These are phyloP conservation scores for Ctenomys sociabilis DNA, from an alignment of 2,113 vertebrate genomes.

Conservation along the genomic window DNA sequence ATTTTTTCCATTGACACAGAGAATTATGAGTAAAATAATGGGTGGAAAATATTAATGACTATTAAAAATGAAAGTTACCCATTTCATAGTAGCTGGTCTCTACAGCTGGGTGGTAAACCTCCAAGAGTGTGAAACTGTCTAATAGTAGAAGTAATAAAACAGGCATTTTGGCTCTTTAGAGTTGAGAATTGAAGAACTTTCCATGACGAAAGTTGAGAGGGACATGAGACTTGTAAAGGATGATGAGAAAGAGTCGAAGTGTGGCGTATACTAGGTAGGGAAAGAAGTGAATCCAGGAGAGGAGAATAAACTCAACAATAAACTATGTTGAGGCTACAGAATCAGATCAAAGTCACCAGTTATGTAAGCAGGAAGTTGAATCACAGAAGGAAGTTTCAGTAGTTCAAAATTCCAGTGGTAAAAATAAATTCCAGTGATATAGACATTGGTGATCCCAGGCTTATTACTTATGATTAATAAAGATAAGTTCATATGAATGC, in stretches of 20 bases:
- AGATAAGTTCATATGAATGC: neutral
- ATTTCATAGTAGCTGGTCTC: neutral
- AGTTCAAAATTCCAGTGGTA: neutral
- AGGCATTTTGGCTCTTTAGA: neutral
- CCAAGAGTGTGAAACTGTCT: neutral
- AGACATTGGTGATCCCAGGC: neutral
- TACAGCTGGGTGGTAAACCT: neutral
- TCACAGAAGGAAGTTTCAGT: neutral
- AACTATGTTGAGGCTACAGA: neutral
- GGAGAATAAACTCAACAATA: neutral
- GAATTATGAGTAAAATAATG: conserved; percentile 20
- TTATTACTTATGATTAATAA: neutral
- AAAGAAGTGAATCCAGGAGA: neutral
- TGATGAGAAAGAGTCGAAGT: neutral
- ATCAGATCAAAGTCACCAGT: neutral
- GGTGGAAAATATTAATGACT: neutral
- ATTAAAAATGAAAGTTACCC: conserved; percentile 1
- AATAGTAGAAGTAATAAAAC: neutral
- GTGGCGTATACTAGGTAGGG: neutral
- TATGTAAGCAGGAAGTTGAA: conserved; percentile 6
- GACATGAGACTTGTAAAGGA: neutral
- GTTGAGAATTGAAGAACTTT: neutral
- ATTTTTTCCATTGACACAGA: conserved; percentile 6
- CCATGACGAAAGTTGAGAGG: neutral
- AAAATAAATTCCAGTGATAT: neutral